A percentile compares a stretch with the other conserved stretches of the same genome.
phyloP scores from a whole-genome alignment of 2,113 vertebrate genomes.

The Prolemur simus region DNA sequence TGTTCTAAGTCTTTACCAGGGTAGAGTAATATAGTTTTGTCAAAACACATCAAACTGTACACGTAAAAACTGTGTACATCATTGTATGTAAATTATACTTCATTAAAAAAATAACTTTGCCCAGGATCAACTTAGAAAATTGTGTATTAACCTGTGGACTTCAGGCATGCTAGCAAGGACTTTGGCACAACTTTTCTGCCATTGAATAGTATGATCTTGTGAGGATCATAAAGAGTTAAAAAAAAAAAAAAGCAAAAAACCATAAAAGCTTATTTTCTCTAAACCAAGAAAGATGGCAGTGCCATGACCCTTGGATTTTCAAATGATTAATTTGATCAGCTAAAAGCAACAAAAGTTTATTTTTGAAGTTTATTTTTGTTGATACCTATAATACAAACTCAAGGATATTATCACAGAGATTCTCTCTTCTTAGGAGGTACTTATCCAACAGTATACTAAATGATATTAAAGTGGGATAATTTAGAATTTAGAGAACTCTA shows the following conservation, averaged over 20 bases:
- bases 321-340: slow-evolving; percentile 20
- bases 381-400: neutral
- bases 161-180: neutral
- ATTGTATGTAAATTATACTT: neutral
- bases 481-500: slow-evolving; percentile 21
- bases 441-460: neutral
- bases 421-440: neutral
- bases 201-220: neutral
- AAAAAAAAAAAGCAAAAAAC: neutral
- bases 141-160: neutral
- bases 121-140: neutral
- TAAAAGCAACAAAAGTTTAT: slow-evolving; percentile 23
- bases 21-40: neutral
- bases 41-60: neutral
- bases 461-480: slow-evolving; percentile 39
- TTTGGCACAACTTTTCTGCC: neutral
- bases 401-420: slow-evolving; percentile 35
- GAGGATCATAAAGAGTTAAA: neutral
- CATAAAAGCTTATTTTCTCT: slow-evolving; percentile 2
- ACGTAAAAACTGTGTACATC: neutral
- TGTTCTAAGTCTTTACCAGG: neutral
- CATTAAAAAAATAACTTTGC: slow-evolving; percentile 21
- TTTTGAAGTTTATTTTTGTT: slow-evolving; percentile 51
- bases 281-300: neutral
- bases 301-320: neutral